Percentiles rank a stretch among this genome's conserved stretches.
These are phyloP conservation scores for Cerceris ruficornis DNA, from an alignment of 2,888 invertebrate species.

Conservation along the genomic window DNA sequence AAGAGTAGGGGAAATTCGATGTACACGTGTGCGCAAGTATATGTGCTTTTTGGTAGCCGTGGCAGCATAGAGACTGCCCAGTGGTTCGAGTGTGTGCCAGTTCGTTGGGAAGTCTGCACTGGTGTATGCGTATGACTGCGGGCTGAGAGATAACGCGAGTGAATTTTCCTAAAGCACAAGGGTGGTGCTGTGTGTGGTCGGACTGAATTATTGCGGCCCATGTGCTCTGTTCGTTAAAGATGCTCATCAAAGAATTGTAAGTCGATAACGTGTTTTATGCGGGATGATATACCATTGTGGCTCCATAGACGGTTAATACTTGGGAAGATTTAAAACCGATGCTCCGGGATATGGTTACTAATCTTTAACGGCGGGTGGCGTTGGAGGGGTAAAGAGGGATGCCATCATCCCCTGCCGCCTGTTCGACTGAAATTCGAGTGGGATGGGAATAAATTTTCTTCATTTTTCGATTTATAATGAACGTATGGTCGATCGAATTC, in stretches of 20 bases:
- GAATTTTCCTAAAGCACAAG: conserved; percentile 59
- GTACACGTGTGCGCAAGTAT: conserved; percentile 69
- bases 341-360: conserved; percentile 59
- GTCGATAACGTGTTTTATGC: conserved; percentile 54
- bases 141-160: conserved; percentile 65
- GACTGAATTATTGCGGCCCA: conserved; percentile 64
- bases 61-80: conserved; percentile 46
- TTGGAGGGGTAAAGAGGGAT: conserved; percentile 53
- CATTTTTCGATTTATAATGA: background rate
- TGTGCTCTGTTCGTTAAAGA: conserved; percentile 75
- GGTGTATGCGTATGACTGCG: conserved; percentile 63
- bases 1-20: conserved; percentile 30
- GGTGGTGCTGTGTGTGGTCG: conserved; percentile 62
- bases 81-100: conserved; percentile 64
- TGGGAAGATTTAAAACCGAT: conserved; percentile 46
- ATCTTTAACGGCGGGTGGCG: conserved; percentile 67
- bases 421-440: conserved; percentile 26
- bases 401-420: conserved; percentile 62
- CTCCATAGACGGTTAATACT: conserved; percentile 5
- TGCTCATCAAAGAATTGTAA: conserved; percentile 81
- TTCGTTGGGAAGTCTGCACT: conserved; percentile 56
- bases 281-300: conserved; percentile 4
- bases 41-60: conserved; percentile 54
- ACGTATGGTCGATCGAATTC: background rate
- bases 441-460: background rate